Conservation (phyloP, 2,113 vertebrate genomes). For the Ctenodactylus gundi region DNA sequence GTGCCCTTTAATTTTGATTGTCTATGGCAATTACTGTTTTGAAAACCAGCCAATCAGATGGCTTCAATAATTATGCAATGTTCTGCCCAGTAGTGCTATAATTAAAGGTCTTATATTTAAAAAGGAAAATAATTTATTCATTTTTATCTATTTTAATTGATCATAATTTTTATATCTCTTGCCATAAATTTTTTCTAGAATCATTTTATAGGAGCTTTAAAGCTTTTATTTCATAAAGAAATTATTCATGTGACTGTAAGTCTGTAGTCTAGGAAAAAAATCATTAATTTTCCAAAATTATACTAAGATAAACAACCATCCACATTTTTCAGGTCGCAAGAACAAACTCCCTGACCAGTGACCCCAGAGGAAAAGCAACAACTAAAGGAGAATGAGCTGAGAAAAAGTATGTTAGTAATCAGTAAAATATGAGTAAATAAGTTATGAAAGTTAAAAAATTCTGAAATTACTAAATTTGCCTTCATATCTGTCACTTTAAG, state of each 20-base stretch:
- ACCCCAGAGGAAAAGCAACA: no score
- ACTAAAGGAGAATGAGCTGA: no score
- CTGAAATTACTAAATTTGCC: no score
- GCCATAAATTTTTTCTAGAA: not conserved
- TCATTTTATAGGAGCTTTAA: not conserved
- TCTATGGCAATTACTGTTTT: constrained; percentile 56
- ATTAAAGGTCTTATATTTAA: constrained; percentile 44
- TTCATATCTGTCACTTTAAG: no score
- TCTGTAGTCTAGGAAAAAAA: not conserved
- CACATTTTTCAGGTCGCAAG: not conserved
- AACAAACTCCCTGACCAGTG: not conserved
- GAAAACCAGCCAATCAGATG: constrained; percentile 52
- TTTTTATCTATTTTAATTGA: not conserved
- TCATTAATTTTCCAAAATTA: not conserved
- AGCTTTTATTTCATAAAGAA: not conserved
- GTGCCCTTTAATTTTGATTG: constrained; percentile 71
- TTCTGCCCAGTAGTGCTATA: constrained; percentile 48
- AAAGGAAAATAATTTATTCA: constrained; percentile 30
- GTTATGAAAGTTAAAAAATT: no score
- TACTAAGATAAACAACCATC: not conserved
- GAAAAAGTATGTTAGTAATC: no score
- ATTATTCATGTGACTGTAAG: not conserved
- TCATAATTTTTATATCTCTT: constrained; percentile 19
- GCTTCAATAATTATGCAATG: constrained; percentile 51
- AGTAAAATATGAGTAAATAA: no score